Evolutionary conservation across 2,888 invertebrate genomes (phyloP).

Genomic region (Clepsis dumicolana): DNA sequence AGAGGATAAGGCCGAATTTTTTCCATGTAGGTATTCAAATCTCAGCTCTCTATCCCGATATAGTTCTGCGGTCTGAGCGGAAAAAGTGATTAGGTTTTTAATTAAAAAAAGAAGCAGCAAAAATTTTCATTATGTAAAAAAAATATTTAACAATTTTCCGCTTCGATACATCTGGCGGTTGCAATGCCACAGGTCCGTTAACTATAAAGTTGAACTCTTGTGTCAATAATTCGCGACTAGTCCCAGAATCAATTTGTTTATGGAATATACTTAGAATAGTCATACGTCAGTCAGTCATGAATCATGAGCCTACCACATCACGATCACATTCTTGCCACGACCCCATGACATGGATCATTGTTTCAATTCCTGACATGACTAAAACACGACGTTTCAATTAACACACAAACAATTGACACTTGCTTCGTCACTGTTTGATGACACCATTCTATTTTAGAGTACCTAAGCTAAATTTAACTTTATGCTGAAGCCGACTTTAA

Average conservation of each 20-base stretch:
- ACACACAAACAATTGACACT: neutral
- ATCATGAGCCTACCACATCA: neutral
- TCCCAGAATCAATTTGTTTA: neutral
- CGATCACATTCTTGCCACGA: slow-evolving; percentile 3
- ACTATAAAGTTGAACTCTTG: neutral
- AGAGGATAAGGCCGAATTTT: too few species aligned
- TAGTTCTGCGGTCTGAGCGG: too few species aligned
- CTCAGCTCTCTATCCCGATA: too few species aligned
- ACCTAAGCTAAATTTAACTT: neutral
- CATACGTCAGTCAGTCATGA: neutral
- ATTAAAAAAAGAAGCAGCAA: too few species aligned
- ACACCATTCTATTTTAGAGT: neutral
- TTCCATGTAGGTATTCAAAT: too few species aligned
- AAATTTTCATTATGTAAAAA: too few species aligned
- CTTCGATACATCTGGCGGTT: neutral
- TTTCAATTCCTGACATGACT: neutral
- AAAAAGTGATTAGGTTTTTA: too few species aligned
- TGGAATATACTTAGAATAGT: neutral
- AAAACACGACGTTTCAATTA: neutral
- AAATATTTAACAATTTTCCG: neutral
- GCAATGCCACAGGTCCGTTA: neutral
- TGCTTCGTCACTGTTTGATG: neutral
- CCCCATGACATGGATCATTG: neutral
- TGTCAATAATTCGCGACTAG: neutral
- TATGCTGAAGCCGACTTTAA: too few species aligned